phyloP scores from a whole-genome alignment of 2,888 invertebrate species.

The Cosmia pyralina region DNA sequence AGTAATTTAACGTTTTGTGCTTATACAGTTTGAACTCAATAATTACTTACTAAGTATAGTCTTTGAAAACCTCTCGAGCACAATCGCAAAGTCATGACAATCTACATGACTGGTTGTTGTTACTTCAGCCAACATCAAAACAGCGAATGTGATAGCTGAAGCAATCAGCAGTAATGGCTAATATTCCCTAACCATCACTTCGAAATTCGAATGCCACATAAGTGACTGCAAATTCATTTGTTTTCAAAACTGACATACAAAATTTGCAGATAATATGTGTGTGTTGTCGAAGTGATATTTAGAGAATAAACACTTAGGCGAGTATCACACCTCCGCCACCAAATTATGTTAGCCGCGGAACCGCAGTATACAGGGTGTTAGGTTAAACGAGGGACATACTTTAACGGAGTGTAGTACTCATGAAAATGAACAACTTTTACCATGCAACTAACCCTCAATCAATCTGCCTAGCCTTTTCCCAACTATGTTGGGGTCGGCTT shows the following conservation, averaged over 20 bases:
- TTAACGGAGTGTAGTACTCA: too few relatives aligned
- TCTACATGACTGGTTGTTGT: background rate
- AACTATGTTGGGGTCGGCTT: too few relatives aligned
- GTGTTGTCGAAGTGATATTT: background rate
- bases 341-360: too few relatives aligned
- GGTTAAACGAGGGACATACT: too few relatives aligned
- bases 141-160: background rate
- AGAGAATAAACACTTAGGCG: too few relatives aligned
- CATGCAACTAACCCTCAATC: too few relatives aligned
- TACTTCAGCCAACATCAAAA: background rate
- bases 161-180: background rate
- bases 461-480: too few relatives aligned
- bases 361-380: too few relatives aligned
- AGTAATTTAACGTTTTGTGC: background rate
- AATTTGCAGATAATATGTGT: too few relatives aligned
- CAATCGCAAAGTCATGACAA: background rate
- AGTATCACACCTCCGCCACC: too few relatives aligned
- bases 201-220: background rate
- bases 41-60: background rate
- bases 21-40: background rate
- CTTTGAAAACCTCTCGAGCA: background rate
- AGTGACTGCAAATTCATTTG: background rate
- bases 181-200: background rate
- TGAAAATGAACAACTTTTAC: too few relatives aligned
- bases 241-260: background rate